These are phyloP conservation scores for Enteromius unitaeniatus DNA, from an alignment of 2,797 vertebrate species.

Conservation along the genomic window DNA sequence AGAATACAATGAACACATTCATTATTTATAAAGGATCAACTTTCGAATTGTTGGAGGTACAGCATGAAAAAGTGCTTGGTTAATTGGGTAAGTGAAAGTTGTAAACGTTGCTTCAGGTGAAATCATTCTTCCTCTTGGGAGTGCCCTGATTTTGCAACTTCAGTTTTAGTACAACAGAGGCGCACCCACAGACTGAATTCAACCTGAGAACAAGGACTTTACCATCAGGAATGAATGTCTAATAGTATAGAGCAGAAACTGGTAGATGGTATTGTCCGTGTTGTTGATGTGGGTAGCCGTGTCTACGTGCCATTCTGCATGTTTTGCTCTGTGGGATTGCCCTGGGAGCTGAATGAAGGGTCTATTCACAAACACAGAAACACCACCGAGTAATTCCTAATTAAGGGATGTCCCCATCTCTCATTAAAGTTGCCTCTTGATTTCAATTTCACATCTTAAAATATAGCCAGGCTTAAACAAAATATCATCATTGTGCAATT, in stretches of 20 bases:
- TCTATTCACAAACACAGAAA: constrained; percentile 9
- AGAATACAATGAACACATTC: neutral
- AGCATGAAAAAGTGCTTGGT: neutral
- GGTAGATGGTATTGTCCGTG: constrained; percentile 3
- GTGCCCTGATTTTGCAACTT: constrained; percentile 17
- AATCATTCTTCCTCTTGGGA: constrained; percentile 33
- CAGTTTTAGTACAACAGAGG: constrained; percentile 7
- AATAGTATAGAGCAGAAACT: neutral
- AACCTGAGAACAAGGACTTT: constrained; percentile 23
- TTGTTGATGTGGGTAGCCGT: neutral
- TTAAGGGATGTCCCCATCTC: constrained; percentile 18
- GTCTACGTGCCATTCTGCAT: constrained; percentile 20
- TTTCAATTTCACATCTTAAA: neutral
- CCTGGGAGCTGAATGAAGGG: constrained; percentile 20
- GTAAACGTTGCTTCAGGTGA: constrained; percentile 28
- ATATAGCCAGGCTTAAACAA: neutral
- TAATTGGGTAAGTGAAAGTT: constrained; percentile 8
- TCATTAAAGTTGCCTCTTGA: neutral
- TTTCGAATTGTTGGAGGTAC: neutral
- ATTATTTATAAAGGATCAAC: neutral
- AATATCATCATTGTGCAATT: neutral
- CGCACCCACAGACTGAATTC: constrained; percentile 26
- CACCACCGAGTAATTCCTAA: constrained; percentile 21
- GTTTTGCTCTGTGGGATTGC: constrained; percentile 10
- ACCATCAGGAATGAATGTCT: constrained; percentile 1